Evolutionary conservation across 2,113 vertebrate genomes (phyloP).

Genomic region (Takifugu bimaculatus): DNA sequence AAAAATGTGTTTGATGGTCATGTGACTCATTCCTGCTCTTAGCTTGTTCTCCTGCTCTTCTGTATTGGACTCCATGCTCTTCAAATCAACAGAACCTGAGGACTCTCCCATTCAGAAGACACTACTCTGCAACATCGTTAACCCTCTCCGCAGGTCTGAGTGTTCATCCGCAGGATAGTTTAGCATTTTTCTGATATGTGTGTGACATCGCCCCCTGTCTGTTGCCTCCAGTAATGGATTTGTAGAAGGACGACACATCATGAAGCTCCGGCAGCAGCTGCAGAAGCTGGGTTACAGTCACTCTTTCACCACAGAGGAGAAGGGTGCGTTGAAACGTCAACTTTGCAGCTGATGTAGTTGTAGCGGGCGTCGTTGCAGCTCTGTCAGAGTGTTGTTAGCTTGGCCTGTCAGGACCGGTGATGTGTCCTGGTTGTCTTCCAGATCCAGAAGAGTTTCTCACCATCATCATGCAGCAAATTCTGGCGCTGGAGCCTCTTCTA

Average conservation of each 20-base stretch:
- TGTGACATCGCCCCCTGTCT: background rate
- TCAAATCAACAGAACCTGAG: constrained; percentile 68
- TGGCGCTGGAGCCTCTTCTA: constrained; percentile 82
- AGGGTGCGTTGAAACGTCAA: constrained; percentile 66
- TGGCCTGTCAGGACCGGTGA: too few relatives aligned
- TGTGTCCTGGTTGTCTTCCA: constrained; percentile 44
- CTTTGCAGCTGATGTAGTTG: background rate
- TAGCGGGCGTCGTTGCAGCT: too few relatives aligned
- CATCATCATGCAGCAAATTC: constrained; percentile 84
- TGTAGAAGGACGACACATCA: constrained; percentile 76
- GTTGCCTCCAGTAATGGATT: constrained; percentile 75
- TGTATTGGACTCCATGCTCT: constrained; percentile 84
- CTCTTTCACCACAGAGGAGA: constrained; percentile 87
- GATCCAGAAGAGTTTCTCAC: constrained; percentile 91
- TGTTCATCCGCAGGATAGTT: background rate
- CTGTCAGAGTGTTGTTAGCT: background rate
- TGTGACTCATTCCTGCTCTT: background rate
- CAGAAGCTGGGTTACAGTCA: constrained; percentile 77
- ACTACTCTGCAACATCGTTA: constrained; percentile 82
- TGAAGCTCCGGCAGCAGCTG: constrained; percentile 84
- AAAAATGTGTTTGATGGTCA: background rate
- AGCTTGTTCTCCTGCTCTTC: constrained; percentile 89
- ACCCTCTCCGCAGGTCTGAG: constrained; percentile 80
- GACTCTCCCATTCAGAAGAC: constrained; percentile 78
- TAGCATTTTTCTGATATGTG: too few relatives aligned